These are phyloP conservation scores for Margaritifera margaritifera DNA, from an alignment of 2,888 invertebrate species.

Conservation along the genomic window DNA sequence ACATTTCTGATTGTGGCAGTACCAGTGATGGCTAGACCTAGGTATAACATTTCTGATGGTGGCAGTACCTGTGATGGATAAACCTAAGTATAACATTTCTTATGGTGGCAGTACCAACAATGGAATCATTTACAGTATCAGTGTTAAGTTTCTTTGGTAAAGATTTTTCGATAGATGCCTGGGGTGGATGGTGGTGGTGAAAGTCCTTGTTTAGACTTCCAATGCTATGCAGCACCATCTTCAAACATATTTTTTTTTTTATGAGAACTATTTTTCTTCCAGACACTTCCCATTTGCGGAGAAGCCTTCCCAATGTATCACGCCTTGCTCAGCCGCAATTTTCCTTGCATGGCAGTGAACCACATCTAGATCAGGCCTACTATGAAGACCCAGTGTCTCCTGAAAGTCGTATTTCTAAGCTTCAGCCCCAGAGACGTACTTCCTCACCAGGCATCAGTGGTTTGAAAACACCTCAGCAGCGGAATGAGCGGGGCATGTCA, in stretches of 20 bases:
- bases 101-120: no score
- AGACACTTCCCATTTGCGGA: conserved; percentile 50
- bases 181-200: no score
- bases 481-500: conserved; percentile 46
- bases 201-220: no score
- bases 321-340: conserved; percentile 47
- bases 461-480: conserved; percentile 40
- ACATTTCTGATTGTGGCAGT: no score
- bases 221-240: no score
- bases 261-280: conserved; percentile 8
- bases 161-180: no score
- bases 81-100: no score
- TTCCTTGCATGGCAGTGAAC: conserved; percentile 59
- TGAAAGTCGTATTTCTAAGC: neutral
- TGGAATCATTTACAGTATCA: no score
- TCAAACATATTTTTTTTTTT: neutral
- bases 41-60: no score
- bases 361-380: conserved; percentile 55
- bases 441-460: conserved; percentile 48
- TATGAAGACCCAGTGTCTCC: conserved; percentile 16
- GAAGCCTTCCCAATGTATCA: conserved; percentile 61
- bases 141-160: no score
- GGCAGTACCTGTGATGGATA: no score
- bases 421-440: conserved; percentile 42
- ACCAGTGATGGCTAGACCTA: no score